Percentiles rank a stretch among this genome's conserved stretches.
Conservation (phyloP, 2,113 vertebrate genomes). For the Microcebus jonahi region DNA sequence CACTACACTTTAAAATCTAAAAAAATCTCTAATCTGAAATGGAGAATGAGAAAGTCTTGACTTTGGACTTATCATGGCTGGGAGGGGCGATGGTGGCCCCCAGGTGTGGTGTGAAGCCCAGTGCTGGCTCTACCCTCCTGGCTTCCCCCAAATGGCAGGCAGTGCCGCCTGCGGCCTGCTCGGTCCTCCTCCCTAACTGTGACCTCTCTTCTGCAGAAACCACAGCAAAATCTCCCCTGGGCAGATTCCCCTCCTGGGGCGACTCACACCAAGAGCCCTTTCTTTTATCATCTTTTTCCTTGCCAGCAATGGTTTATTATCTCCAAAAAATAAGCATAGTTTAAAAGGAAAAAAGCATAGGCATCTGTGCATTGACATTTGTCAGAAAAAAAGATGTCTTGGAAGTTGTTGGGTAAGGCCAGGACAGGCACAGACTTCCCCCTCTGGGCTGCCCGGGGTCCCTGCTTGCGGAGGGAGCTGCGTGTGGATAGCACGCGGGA, state of each 20-base stretch:
- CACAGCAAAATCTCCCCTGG: rapidly evolving
- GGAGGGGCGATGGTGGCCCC: neutral
- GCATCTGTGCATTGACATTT: neutral
- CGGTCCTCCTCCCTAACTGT: neutral
- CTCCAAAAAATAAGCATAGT: neutral
- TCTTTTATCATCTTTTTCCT: neutral
- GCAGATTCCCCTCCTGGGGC: too few relatives aligned
- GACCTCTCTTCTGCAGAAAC: neutral
- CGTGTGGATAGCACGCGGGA: rapidly evolving
- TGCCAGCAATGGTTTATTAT: neutral
- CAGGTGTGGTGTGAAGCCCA: too few relatives aligned
- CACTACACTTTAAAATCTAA: neutral
- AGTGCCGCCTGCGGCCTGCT: too few relatives aligned
- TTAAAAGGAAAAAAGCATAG: neutral
- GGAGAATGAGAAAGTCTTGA: neutral
- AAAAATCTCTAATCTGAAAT: neutral
- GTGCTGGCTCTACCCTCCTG: neutral
- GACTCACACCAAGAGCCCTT: neutral
- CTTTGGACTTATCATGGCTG: neutral
- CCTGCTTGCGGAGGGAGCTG: neutral
- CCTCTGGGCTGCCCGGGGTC: neutral
- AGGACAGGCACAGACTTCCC: too few relatives aligned
- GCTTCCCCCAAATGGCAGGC: neutral
- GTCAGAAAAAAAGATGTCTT: neutral
- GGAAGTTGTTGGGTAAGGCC: neutral